A percentile compares a stretch with the other conserved stretches of the same genome.
phyloP scores from a whole-genome alignment of 2,888 invertebrate genomes.

The Tricholauxania praeusta region DNA sequence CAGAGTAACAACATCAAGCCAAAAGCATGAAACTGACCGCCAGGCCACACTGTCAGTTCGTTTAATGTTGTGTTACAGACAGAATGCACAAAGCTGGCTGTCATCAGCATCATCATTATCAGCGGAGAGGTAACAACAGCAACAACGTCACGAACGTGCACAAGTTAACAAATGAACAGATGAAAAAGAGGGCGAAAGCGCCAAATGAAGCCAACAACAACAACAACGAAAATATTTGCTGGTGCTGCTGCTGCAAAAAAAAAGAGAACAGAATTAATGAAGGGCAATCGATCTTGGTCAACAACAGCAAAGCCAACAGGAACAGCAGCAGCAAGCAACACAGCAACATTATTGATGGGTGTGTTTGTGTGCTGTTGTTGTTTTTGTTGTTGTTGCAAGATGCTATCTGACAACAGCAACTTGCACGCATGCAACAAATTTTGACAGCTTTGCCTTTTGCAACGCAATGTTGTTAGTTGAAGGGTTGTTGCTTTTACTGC shows the following conservation, averaged over 20 bases:
- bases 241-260: slow-evolving; percentile 39
- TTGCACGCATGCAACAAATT: slow-evolving; percentile 58
- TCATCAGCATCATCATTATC: slow-evolving; percentile 16
- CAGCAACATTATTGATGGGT: slow-evolving; percentile 52
- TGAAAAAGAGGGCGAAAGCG: slow-evolving; percentile 5
- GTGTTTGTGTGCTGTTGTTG: slow-evolving; percentile 4
- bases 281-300: slow-evolving; percentile 65
- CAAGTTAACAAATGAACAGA: neutral
- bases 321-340: slow-evolving; percentile 50
- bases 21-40: neutral
- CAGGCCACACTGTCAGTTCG: slow-evolving; percentile 11
- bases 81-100: slow-evolving; percentile 11
- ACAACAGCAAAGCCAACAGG: slow-evolving; percentile 43
- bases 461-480: slow-evolving; percentile 11
- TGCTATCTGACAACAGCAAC: slow-evolving; percentile 9
- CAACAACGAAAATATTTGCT: slow-evolving; percentile 6
- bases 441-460: slow-evolving; percentile 56
- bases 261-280: slow-evolving; percentile 45
- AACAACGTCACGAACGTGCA: neutral
- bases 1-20: no score
- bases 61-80: neutral
- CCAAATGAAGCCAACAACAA: slow-evolving; percentile 5
- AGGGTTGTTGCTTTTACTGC: slow-evolving; percentile 7
- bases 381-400: neutral
- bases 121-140: neutral